phyloP scores from a whole-genome alignment of 2,888 invertebrate genomes.

The Eristalinus aeneus region DNA sequence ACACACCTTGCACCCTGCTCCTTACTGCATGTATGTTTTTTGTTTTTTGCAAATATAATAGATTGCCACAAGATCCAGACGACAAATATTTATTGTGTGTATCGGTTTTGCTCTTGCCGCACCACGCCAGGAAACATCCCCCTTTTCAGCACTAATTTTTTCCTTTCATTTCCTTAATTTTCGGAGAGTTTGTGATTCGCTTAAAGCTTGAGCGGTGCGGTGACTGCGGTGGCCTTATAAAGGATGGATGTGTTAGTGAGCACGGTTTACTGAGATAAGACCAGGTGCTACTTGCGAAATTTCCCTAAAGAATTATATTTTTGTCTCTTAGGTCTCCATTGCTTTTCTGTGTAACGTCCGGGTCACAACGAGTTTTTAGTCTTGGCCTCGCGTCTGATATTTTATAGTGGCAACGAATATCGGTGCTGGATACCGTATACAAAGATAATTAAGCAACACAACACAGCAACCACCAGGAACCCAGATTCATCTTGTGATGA shows the following conservation, averaged over 20 bases:
- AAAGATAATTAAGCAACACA: background rate
- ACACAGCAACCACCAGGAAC: too few species aligned
- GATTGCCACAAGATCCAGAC: constrained; percentile 64
- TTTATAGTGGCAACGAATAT: background rate
- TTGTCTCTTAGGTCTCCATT: constrained; percentile 1
- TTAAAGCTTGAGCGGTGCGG: constrained; percentile 29
- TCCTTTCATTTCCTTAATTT: constrained; percentile 5
- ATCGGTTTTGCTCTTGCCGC: constrained; percentile 28
- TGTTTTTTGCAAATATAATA: constrained; percentile 53
- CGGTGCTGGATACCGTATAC: background rate
- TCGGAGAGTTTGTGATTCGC: constrained; percentile 58
- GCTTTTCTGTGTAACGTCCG: constrained; percentile 1
- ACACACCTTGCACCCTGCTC: background rate
- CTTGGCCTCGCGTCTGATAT: background rate
- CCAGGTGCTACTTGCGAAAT: constrained; percentile 68
- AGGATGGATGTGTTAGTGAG: constrained; percentile 19
- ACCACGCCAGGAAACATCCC: too few species aligned
- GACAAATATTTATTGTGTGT: constrained; percentile 51
- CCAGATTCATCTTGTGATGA: constrained; percentile 15
- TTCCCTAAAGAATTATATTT: constrained; percentile 43
- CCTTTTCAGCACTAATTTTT: background rate
- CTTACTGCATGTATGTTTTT: background rate
- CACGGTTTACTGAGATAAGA: constrained; percentile 65
- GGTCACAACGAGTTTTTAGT: too few species aligned
- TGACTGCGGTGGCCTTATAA: too few species aligned